Base-by-base conservation (phyloP, 2,888 invertebrate species). In the Melieria crassipennis region DNA sequence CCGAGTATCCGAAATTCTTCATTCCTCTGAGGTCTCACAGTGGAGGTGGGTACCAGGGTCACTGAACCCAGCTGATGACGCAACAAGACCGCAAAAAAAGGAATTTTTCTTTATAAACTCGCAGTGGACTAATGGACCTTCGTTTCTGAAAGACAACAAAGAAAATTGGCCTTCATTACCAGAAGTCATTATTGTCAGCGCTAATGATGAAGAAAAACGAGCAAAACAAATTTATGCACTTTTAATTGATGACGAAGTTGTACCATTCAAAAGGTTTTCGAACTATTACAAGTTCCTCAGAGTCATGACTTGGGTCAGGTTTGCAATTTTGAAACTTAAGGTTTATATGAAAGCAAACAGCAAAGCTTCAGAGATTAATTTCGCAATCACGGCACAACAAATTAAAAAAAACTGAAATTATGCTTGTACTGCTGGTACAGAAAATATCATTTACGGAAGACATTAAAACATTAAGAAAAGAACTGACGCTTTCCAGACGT, bases 21-120 rank as follows among this genome's bases (percentile, higher is more conserved):
- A 74, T 58, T 4, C 57, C 16, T 71, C 69, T n/a, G 46, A 57
- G 5, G 60, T 66, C 42, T 57, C 48, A 4, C 64, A 72, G 43
- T 74, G 70, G 66, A 71, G 55, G n/a, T 75, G 68, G 65, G 65
- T 70, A 10, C 70, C 63, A 11, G 67, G 57, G 50, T 13, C 56
- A 11, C 50, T 70, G 52, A 69, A 70, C 43, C 70, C 70, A 45
- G 66, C 72, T 5, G 74, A 71, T 47, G 61, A 72, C 4, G 69
- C 69, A 10, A 69, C 70, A 6, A 58, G 69, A 1, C 65, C 67
- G 6, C 50, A 43, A 7, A 16, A 16, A 11, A 30, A 50, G 7
- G 4, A 42, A 5, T 1, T 4, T 4, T 48, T 58, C 5, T 45
- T 5, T 58, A n/a, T 13, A 16, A n/a, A 48, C 48, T 58, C 58